Evolutionary conservation across 2,888 invertebrate species (phyloP).

Genomic region (Carterocephalus palaemon): DNA sequence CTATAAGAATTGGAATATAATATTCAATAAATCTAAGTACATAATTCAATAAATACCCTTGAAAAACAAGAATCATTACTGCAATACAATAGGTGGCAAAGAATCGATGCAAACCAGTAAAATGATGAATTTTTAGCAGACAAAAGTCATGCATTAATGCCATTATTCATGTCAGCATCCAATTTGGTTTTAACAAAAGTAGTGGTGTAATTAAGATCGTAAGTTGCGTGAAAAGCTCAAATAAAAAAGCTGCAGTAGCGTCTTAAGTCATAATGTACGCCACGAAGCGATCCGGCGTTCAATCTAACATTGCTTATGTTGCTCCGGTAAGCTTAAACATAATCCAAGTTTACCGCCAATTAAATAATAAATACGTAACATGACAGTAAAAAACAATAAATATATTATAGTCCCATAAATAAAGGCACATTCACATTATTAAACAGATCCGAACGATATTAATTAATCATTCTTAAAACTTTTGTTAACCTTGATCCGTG

Average conservation of each 20-base stretch:
- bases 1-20: no score
- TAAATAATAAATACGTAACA: slow-evolving; percentile 27
- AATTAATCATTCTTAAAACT: slow-evolving; percentile 43
- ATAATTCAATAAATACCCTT: no score
- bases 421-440: slow-evolving; percentile 53
- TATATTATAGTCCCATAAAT: slow-evolving; percentile 36
- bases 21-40: no score
- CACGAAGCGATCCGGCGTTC: slow-evolving; percentile 31
- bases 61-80: no score
- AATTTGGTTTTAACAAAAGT: no score
- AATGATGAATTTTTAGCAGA: no score
- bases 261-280: slow-evolving; percentile 33
- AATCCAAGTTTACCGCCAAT: slow-evolving; percentile 38
- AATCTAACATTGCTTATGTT: slow-evolving; percentile 25
- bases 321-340: slow-evolving; percentile 6
- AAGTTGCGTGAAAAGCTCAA: slow-evolving; percentile 42
- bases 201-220: no score
- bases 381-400: slow-evolving; percentile 28
- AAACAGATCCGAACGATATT: slow-evolving; percentile 45
- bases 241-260: slow-evolving; percentile 39
- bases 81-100: no score
- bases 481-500: slow-evolving; percentile 75
- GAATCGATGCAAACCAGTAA: no score
- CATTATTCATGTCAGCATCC: no score
- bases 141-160: no score